Base-by-base conservation (phyloP, 2,888 invertebrate species). In the Sarcophaga carnaria region DNA sequence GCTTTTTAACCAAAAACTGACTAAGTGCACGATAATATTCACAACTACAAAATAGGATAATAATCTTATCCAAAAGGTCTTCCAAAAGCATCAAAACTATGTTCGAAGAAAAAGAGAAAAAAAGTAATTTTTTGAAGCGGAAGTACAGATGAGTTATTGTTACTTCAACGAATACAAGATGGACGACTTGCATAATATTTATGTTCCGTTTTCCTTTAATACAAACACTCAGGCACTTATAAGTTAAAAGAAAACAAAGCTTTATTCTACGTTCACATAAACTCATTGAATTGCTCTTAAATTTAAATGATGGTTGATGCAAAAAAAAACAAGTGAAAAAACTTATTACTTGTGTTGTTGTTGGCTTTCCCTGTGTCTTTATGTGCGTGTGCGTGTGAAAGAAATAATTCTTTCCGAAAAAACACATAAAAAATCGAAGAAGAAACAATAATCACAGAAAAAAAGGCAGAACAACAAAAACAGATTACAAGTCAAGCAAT, bases 41-140 rank as follows among this genome's bases (percentile, higher is more conserved):
- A 37, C 2, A 37, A 37, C 37, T 37, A 37, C 10, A 37, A 79
- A 75, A 64, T 6, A 2, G 22, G 22, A 17, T n/a, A 22, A 17
- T 75, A 62, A 62, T 62, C 60, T 47, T 74, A 62, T 17, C 47
- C 45, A 47, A 59, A 27, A 27, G 27, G 4, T 5, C n/a, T 67
- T 67, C 62, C 0, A 49, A 80, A 69, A 60, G 62, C 62, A 75
- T 49, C 20, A 75, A 80, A 80, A 67, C 80, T 74, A 69, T 75
- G 67, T 80, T 60, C 47, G 47, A n/a, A 11, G 47, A 14, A 11
- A 72, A 54, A 5, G 10, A 14, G 45, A 62, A 62, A 6, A 74
- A 25, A 45, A 69, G 22, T 12, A 66, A 66, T 11, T 25, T 11
- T 64, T 80, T 71, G 11, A 71, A 71, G n/a, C 14, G 27, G 12